Conservation (phyloP, 2,888 invertebrate species). For the Epirrita christyi region DNA sequence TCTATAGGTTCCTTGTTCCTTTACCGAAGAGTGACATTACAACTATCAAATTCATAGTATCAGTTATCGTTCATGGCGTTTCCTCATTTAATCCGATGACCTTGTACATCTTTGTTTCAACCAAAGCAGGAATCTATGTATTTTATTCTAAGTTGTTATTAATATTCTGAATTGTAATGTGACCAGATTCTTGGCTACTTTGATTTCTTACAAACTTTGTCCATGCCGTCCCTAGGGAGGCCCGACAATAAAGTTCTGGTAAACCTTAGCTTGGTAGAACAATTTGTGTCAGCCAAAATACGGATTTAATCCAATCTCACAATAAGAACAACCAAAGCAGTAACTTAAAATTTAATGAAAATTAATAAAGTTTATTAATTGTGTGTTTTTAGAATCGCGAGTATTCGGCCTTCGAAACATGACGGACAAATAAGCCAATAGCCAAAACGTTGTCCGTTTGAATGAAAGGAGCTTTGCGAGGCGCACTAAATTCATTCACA, state of each 20-base stretch:
- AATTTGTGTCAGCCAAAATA: slow-evolving; percentile 10
- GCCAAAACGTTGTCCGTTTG: slow-evolving; percentile 6
- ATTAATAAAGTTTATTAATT: slow-evolving; percentile 14
- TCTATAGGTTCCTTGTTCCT: too few relatives aligned
- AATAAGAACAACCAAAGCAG: slow-evolving; percentile 6
- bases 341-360: slow-evolving; percentile 15
- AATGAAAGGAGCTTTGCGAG: too few relatives aligned
- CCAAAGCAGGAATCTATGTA: slow-evolving; percentile 7
- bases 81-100: slow-evolving; percentile 10
- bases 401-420: slow-evolving; percentile 6
- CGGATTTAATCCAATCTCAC: slow-evolving; percentile 8
- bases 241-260: too few relatives aligned
- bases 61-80: too few relatives aligned
- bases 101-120: slow-evolving; percentile 7
- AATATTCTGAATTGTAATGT: slow-evolving; percentile 18
- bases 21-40: too few relatives aligned
- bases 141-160: slow-evolving; percentile 10
- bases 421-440: slow-evolving; percentile 6
- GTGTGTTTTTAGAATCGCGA: too few relatives aligned
- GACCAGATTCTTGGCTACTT: slow-evolving; percentile 9
- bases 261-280: slow-evolving; percentile 4
- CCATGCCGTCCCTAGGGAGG: too few relatives aligned
- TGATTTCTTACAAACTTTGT: slow-evolving; percentile 10
- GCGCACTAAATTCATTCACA: too few relatives aligned
- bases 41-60: too few relatives aligned